These are phyloP conservation scores for Syrista parreyssii DNA, from an alignment of 2,888 invertebrate genomes.

Conservation along the genomic window DNA sequence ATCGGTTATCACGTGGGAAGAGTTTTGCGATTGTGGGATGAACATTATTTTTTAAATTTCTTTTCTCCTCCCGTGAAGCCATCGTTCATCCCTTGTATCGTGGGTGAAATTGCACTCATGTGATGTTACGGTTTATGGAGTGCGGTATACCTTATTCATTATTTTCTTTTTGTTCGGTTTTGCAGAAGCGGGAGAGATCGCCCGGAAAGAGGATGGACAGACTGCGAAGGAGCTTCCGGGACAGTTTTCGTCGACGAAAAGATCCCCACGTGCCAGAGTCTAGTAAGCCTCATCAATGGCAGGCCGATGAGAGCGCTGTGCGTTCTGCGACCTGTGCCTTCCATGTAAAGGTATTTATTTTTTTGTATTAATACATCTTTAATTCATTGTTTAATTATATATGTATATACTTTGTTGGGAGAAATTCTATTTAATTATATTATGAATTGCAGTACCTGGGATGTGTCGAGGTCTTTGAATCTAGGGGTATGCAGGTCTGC, in stretches of 20 bases:
- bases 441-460: conserved; percentile 84
- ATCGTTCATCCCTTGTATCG: background rate
- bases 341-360: conserved; percentile 81
- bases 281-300: conserved; percentile 98
- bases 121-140: background rate
- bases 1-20: background rate
- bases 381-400: background rate
- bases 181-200: conserved; percentile 75
- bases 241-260: conserved; percentile 94
- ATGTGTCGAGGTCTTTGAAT: conserved; percentile 99
- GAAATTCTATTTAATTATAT: conserved; percentile 11
- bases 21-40: background rate
- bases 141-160: background rate
- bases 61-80: background rate
- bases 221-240: conserved; percentile 88
- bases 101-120: background rate
- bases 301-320: conserved; percentile 96
- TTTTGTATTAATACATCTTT: background rate
- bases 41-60: background rate
- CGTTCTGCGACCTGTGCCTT: conserved; percentile 96
- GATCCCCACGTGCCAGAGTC: conserved; percentile 86
- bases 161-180: conserved; percentile 20
- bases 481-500: conserved; percentile 99
- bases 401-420: background rate
- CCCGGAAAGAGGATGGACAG: conserved; percentile 86